Evolutionary conservation across 2,113 vertebrate species (phyloP).

Genomic region (Ptilorrhoa leucosticta): DNA sequence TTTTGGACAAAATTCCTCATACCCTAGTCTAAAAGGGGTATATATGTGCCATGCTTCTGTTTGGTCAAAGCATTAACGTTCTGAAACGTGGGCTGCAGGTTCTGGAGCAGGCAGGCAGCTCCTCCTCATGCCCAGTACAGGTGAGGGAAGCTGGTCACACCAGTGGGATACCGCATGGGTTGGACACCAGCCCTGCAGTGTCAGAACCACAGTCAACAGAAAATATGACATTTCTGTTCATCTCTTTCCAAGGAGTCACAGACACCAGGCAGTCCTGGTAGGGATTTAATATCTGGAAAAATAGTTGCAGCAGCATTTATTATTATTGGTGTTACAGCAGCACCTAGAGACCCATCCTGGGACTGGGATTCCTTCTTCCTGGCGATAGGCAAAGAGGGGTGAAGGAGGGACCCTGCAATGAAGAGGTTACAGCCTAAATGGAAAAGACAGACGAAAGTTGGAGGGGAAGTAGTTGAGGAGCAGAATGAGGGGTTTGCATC

Average conservation of each 20-base stretch:
- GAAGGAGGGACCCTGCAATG: not conserved
- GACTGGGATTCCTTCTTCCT: not conserved
- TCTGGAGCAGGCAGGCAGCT: not conserved
- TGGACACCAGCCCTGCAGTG: not conserved
- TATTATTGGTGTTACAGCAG: constrained; percentile 33
- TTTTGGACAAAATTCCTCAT: not conserved
- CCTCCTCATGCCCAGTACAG: not conserved
- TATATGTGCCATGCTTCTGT: not conserved
- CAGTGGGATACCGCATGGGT: fast-evolving
- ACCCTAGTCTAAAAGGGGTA: not conserved
- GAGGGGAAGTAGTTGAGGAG: not conserved
- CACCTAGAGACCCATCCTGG: constrained; percentile 43
- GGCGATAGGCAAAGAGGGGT: not conserved
- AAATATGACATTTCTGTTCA: not conserved
- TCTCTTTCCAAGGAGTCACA: not conserved
- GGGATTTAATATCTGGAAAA: not conserved
- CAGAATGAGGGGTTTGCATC: not conserved
- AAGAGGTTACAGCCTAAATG: not conserved
- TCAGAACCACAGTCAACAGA: not conserved
- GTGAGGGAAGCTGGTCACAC: not conserved
- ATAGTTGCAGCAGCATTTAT: not conserved
- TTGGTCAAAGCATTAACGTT: not conserved
- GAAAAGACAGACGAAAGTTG: not conserved
- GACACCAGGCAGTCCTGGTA: not conserved
- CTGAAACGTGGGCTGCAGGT: not conserved